phyloP scores from a whole-genome alignment of 1,140 invertebrate species.

The Drosophila murphyi region DNA sequence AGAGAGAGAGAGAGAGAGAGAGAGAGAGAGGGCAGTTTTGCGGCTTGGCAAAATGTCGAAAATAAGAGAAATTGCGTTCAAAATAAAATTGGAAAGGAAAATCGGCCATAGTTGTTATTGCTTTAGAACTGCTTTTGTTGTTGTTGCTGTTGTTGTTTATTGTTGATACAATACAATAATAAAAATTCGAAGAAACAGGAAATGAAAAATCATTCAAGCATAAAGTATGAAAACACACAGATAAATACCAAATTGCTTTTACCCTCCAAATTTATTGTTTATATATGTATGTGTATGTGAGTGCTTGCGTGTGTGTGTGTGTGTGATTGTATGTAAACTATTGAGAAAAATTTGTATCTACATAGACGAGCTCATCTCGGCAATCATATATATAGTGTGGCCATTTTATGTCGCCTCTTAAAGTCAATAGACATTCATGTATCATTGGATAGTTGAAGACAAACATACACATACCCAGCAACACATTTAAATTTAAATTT shows the following conservation, averaged over 20 bases:
- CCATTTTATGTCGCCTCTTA: background rate
- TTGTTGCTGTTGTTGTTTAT: constrained; percentile 53
- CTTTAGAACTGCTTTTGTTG: constrained; percentile 8
- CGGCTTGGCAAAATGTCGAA: constrained; percentile 26
- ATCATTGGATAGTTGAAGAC: constrained; percentile 6
- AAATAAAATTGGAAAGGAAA: constrained; percentile 47
- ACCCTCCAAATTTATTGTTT: constrained; percentile 32
- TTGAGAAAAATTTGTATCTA: background rate
- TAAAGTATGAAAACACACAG: constrained; percentile 75
- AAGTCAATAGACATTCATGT: constrained; percentile 11
- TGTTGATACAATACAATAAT: constrained; percentile 55
- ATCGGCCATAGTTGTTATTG: constrained; percentile 49
- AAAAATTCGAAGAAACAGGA: constrained; percentile 60
- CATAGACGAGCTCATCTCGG: background rate
- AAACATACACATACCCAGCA: constrained; percentile 3
- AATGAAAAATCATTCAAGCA: constrained; percentile 79
- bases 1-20: background rate
- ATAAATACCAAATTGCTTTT: constrained; percentile 71
- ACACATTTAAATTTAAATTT: constrained; percentile 36
- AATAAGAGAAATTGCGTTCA: constrained; percentile 41
- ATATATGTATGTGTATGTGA: background rate
- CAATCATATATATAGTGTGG: background rate
- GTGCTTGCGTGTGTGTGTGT: background rate
- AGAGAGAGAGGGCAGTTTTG: constrained; percentile 19
- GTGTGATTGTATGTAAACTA: constrained; percentile 26